Evolutionary conservation across 2,888 invertebrate genomes (phyloP), one percentile per base, ranked within the genome.

Genomic region (Agriotes lineatus): DNA sequence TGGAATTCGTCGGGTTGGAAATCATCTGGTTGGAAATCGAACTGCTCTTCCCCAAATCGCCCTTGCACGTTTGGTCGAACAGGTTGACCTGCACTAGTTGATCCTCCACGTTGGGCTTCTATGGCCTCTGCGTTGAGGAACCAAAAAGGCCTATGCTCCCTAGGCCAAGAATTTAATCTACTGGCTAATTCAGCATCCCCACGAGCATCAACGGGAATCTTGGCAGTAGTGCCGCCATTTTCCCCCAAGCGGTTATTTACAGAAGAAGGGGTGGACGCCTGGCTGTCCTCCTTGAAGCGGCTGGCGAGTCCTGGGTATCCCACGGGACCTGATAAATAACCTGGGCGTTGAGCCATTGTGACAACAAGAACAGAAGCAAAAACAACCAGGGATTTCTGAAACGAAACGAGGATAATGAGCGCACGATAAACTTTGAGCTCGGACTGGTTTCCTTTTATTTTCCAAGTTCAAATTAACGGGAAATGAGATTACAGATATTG

Each of bases 91-190:
- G 5, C 14, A 20, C 14, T 45, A 19, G 7, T 7, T 44, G 75
- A 80, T 42, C 81, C 75, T 22, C 80, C 82, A 25, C 89, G 85
- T 4, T 89, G 85, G 0, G 85, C 87, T 78, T 92, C 91, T 7
- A 91, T 86, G 0, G 89, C 89, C 74, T 90, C 86, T 82, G 90
- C 89, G 80, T 93, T 93, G 58, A 92, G 79, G 68, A 88, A 87
- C 93, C 93, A 93, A 82, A 91, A 93, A 0, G 93, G 93, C 71
- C 89, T 88, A 45, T 90, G 85, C 71, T 92, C 91, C 58, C 86
- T 80, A 0, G 93, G 92, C 81, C 90, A 86, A 35, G 87, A 85
- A 77, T 88, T 89, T 22, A 93, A 84, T n/a, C 89, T 83, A 42
- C 91, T 86, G 0, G 92, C 84, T 2, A 90, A 82, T 1, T 88